Conservation (phyloP, 2,797 vertebrate genomes). For the Alfaro cultratus region DNA sequence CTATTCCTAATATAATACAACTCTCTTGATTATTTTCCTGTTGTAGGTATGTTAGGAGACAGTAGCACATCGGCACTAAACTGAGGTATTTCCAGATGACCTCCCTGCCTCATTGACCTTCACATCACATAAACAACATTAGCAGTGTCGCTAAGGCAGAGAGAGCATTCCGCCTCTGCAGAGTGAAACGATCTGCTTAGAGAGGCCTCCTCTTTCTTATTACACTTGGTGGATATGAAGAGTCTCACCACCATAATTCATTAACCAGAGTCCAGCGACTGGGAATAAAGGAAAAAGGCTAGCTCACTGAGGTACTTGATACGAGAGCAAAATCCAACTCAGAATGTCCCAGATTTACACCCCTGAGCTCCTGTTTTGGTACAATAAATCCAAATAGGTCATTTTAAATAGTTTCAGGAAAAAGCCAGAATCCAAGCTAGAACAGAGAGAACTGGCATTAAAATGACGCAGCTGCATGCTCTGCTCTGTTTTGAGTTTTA, state of each 20-base stretch:
- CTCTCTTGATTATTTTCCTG: not conserved
- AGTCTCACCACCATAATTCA: slow-evolving; percentile 67
- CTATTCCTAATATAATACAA: not conserved
- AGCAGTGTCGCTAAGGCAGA: slow-evolving; percentile 38
- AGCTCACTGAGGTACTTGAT: slow-evolving; percentile 42
- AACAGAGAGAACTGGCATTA: slow-evolving; percentile 37
- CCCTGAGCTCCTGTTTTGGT: slow-evolving; percentile 54
- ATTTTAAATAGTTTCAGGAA: slow-evolving; percentile 60
- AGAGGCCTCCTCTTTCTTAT: slow-evolving; percentile 60
- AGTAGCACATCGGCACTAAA: slow-evolving; percentile 18
- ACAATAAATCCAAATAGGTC: slow-evolving; percentile 69
- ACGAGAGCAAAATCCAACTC: slow-evolving; percentile 40
- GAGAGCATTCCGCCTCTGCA: slow-evolving; percentile 35
- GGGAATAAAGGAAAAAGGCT: slow-evolving; percentile 48
- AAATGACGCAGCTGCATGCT: slow-evolving; percentile 41
- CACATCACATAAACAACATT: slow-evolving; percentile 39
- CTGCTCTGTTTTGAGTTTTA: slow-evolving; percentile 42
- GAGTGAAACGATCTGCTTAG: slow-evolving; percentile 62
- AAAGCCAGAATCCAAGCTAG: slow-evolving; percentile 25
- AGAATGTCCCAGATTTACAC: slow-evolving; percentile 61
- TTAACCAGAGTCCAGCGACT: slow-evolving; percentile 57
- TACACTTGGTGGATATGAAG: slow-evolving; percentile 66
- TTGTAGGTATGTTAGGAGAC: not conserved
- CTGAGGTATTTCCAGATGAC: slow-evolving; percentile 35
- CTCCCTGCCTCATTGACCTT: slow-evolving; percentile 55